Base-by-base conservation (phyloP, 2,888 invertebrate genomes). In the Cybosia mesomella region DNA sequence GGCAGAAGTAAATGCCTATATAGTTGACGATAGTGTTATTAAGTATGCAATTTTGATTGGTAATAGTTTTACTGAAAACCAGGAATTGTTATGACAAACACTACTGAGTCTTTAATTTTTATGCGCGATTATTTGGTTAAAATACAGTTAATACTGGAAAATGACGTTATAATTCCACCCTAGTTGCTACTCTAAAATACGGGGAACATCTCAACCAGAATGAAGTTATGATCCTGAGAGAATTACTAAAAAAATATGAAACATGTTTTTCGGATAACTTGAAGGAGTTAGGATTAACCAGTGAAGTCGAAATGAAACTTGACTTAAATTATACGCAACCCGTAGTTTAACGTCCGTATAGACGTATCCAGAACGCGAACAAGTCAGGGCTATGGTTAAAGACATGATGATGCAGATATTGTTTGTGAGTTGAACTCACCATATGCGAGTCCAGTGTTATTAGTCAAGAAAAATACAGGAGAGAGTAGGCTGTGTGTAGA, bases 391-490 rank as follows among this genome's bases (percentile, higher is more conserved):
- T 39, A 83, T 81, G 75, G 66, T 82, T 10, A 24, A 75, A 2
- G 80, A 84, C 39, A 70, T 83, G 73, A 10, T 83, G 73, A 79
- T 7, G 28, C 54, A 8, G 74, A 58, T 5, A 81, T 83, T 3
- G 58, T 81, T 8, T 24, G 73, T 0, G 76, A 77, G 2, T 80
- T 80, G 0, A 60, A 32, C 9, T 81, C 81, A 0, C 54, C 69
- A 1, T 82, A 78, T 61, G 81, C 82, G 0, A 79, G 79, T 53
- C 82, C 83, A 0, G 72, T 83, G 1, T 9, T 84, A 0, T 28
- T 84, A 0, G 82, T 82, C 0, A 70, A 76, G 10, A 83, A 82
- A 15, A 83, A 81, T n/a, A 70, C 76, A 0, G 81, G 80, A 0
- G 83, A 82, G 2, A 73, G 70, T 9, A 43, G 81, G 0, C 64